These are phyloP conservation scores for Drymodes brunneopygia DNA, from an alignment of 2,113 vertebrate genomes.

Conservation along the genomic window DNA sequence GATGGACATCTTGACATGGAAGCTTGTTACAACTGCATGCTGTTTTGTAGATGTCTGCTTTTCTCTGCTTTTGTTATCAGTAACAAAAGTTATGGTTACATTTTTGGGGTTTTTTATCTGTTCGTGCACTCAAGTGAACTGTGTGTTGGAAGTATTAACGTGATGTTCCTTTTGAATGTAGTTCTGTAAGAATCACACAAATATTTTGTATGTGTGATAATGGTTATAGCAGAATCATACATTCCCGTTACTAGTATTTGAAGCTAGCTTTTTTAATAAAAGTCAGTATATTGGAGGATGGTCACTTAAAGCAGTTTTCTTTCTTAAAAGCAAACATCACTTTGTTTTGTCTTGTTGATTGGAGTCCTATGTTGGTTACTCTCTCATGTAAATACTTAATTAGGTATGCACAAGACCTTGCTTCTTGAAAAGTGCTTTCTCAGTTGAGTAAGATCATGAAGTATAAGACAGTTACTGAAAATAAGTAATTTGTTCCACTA, in stretches of 20 bases:
- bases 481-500: background rate
- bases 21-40: background rate
- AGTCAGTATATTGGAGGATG: background rate
- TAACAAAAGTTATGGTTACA: background rate
- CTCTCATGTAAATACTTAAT: background rate
- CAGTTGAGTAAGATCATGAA: background rate
- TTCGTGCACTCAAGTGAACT: background rate
- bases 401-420: background rate
- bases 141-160: background rate
- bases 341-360: background rate
- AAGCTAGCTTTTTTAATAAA: background rate
- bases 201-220: background rate
- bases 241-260: background rate
- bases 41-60: background rate
- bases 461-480: background rate
- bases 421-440: background rate
- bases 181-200: background rate
- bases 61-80: background rate
- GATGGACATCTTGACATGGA: background rate
- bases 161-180: background rate
- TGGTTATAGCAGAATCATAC: background rate
- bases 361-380: background rate
- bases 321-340: background rate
- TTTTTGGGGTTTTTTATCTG: accelerated
- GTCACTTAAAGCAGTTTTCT: background rate